Evolutionary conservation across 2,888 invertebrate genomes (phyloP).

Genomic region (Plutella xylostella): DNA sequence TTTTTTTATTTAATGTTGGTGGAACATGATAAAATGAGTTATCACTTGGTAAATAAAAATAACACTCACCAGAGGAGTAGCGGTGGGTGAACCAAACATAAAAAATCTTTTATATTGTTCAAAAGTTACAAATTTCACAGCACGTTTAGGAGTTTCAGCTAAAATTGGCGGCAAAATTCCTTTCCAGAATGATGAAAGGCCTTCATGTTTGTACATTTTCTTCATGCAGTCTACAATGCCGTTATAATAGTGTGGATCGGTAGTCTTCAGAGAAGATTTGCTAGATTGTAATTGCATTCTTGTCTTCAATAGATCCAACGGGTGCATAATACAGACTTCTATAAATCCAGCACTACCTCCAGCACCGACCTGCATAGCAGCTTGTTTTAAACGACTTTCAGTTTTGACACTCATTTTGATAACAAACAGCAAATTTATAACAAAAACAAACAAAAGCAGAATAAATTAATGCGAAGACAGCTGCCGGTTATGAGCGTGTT

Average conservation of each 20-base stretch:
- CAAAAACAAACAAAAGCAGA: background rate
- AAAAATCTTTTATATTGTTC: conserved; percentile 92
- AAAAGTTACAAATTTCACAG: conserved; percentile 94
- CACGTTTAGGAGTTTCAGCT: conserved; percentile 95
- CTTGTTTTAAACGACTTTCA: conserved; percentile 72
- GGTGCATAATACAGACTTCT: conserved; percentile 97
- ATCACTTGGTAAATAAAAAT: no score
- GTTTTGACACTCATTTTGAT: conserved; percentile 47
- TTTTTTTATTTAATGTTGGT: no score
- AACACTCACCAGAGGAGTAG: conserved; percentile 79
- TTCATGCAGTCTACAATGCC: conserved; percentile 89
- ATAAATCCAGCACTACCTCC: conserved; percentile 95
- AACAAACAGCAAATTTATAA: background rate
- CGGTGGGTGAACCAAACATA: conserved; percentile 78
- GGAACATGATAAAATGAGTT: no score
- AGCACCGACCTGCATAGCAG: conserved; percentile 84
- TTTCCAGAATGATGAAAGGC: conserved; percentile 89
- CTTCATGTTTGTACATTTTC: conserved; percentile 91
- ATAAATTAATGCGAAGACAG: background rate
- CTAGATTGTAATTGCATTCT: conserved; percentile 64
- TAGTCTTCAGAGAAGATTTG: conserved; percentile 24
- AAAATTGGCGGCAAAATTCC: conserved; percentile 93
- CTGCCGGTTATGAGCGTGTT: background rate
- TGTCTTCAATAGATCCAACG: conserved; percentile 93
- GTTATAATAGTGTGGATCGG: conserved; percentile 74